Evolutionary conservation across 2,113 vertebrate species (phyloP).

Genomic region (Mesitornis unicolor): DNA sequence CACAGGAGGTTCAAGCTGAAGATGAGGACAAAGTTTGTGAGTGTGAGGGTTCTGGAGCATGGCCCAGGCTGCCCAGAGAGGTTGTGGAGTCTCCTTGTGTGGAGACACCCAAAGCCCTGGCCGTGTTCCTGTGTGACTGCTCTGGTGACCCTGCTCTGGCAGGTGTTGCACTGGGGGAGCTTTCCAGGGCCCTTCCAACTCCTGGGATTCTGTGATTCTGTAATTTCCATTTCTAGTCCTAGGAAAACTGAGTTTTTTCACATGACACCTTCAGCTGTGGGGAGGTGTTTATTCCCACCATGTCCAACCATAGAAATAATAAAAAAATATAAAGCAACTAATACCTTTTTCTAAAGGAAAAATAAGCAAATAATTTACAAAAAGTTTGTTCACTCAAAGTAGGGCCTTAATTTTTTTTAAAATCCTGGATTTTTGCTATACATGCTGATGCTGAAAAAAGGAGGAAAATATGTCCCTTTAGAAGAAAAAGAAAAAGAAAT

Average conservation of each 20-base stretch:
- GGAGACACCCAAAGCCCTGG: too few species aligned
- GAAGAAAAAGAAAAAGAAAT: background rate
- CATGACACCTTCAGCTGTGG: rapidly evolving
- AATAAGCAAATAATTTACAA: background rate
- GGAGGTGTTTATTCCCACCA: background rate
- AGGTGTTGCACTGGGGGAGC: too few species aligned
- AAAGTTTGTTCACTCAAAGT: background rate
- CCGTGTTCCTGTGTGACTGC: too few species aligned
- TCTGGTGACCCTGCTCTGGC: too few species aligned
- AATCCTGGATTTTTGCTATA: background rate
- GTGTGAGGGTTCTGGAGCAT: too few species aligned
- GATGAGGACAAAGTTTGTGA: too few species aligned
- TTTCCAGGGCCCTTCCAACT: too few species aligned
- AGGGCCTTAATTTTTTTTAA: background rate
- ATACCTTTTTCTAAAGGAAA: background rate
- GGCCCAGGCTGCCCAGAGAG: too few species aligned
- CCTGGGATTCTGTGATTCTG: too few species aligned
- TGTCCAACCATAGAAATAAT: background rate
- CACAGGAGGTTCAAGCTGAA: too few species aligned
- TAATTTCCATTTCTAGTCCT: background rate
- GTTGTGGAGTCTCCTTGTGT: too few species aligned
- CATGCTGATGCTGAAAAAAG: background rate
- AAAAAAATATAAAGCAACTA: background rate
- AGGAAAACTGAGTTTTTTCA: background rate
- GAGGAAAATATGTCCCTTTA: background rate